Evolutionary conservation across 37 sponge, comb jelly and placozoan species (phyloP), one percentile per base, ranked within the genome.

Genomic region (Amphimedon queenslandica): DNA sequence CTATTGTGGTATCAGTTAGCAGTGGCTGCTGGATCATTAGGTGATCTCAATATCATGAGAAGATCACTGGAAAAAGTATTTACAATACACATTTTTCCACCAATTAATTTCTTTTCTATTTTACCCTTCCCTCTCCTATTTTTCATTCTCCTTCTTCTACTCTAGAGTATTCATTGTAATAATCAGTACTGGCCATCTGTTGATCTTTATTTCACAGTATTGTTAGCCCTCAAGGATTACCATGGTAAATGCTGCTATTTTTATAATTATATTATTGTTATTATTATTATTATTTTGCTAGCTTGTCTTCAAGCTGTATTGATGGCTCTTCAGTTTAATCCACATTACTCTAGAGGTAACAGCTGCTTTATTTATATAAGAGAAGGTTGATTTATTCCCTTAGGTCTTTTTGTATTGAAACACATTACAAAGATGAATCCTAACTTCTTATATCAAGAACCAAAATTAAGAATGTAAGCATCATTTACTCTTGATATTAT

Each of bases 1-100:
- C 76, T 77, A 65, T 55, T 81, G 61, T 87, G 87, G 82, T 87
- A 61, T 39, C 87, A 87, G 66, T 33, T 87, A 18, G 82, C 77
- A 20, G 51, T 57, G 27, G 68, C 72, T 23, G 66, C 82, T 0
- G 33, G 43, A n/a, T 77, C 28, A 29, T 77, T 81, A 13, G 87
- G 87, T 58, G 81, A 87, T 77, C 87, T 87, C 5, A 72, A 77
- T 13, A 51, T 87, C 8, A 72, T 77, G 42, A 71, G 87, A 39
- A 76, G 55, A 31, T 71, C 87, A 28, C 67, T 80, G n/a, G 87
- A 87, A 55, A 27, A 77, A 69, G 68, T 67, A 24, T n/a, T n/a
- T n/a, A n/a, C n/a, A n/a, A n/a, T n/a, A n/a, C n/a, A n/a, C n/a
- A n/a, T n/a, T n/a, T n/a, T n/a, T n/a, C n/a, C n/a, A n/a, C n/a